Evolutionary conservation across 2,888 invertebrate species (phyloP).

Genomic region (Trichopoda pennipes): DNA sequence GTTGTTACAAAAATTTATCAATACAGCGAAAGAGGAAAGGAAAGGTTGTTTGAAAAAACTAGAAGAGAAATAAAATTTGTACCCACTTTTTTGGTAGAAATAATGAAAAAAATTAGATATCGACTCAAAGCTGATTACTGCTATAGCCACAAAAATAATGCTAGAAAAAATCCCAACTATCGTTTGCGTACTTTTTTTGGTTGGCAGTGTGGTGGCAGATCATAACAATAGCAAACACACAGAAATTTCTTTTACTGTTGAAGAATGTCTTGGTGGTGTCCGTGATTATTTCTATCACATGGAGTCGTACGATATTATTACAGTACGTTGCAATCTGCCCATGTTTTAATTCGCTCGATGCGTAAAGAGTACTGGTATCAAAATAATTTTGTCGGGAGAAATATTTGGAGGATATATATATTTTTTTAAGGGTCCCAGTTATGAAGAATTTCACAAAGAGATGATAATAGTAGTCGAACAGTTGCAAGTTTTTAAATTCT

Average conservation of each 20-base stretch:
- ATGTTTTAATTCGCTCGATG: constrained; percentile 92
- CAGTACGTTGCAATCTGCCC: constrained; percentile 80
- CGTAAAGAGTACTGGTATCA: constrained; percentile 92
- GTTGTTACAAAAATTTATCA: too few species aligned
- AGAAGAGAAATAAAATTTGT: too few species aligned
- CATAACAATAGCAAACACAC: constrained; percentile 94
- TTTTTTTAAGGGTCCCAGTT: constrained; percentile 92
- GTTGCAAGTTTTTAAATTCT: constrained; percentile 91
- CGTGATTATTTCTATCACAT: constrained; percentile 93
- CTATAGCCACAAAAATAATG: constrained; percentile 80
- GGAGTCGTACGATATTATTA: constrained; percentile 86
- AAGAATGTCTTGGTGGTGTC: constrained; percentile 85
- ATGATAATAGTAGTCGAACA: constrained; percentile 86
- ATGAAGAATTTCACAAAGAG: constrained; percentile 88
- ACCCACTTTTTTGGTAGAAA: too few species aligned
- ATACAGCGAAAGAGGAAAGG: too few species aligned
- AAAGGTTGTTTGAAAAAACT: too few species aligned
- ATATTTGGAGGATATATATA: constrained; percentile 97
- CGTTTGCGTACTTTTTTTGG: constrained; percentile 89
- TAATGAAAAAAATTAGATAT: too few species aligned
- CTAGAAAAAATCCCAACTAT: constrained; percentile 76
- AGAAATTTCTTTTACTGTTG: constrained; percentile 91
- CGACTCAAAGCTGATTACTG: constrained; percentile 80
- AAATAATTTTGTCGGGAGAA: constrained; percentile 95
- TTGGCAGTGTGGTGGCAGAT: constrained; percentile 92